Evolutionary conservation across 1,140 invertebrate species (phyloP), one percentile per base, ranked within the genome.

Genomic region (Drosophila micromelanica): DNA sequence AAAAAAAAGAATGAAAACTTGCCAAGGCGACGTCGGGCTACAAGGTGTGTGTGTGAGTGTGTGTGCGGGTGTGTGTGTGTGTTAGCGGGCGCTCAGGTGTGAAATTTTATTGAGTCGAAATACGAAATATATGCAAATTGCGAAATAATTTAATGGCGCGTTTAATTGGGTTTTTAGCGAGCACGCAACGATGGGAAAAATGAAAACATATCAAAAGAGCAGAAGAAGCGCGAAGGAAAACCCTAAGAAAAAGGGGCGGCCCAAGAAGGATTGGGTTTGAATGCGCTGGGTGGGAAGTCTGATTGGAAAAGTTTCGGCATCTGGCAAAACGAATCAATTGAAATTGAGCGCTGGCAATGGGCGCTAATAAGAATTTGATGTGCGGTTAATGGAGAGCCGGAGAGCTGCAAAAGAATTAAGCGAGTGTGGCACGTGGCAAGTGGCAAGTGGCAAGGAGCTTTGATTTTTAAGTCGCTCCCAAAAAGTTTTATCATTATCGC

Each of bases 101-200:
- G 76, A 87, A 87, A 87, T 87, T 87, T 87, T 87, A 87, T 87
- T 87, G 84, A 87, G 76, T 84, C 73, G 84, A 89, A 89, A 87
- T 87, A 89, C 84, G 84, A 89, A 89, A 89, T 89, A 89, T 87
- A 87, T 87, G 84, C 84, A 87, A 87, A 87, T 87, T 87, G 84
- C 80, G 76, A 87, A 87, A 87, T 87, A 89, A 87, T 87, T 87
- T 89, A 87, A 87, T 87, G 84, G 86, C 84, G 84, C 84, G 84
- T 87, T 87, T 87, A 87, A 87, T 87, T 87, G 84, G 84, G 84
- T 89, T 87, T 87, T 87, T 87, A 87, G 84, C 84, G 73, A 57
- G 73, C 68, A 63, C 73, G 59, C 68, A 73, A 74, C 64, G 57
- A 69, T 57, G 69, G 43, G 37, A 70, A 72, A 64, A 63, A 65